Base-by-base conservation (phyloP, 2,888 invertebrate genomes). In the Leucoma salicis region DNA sequence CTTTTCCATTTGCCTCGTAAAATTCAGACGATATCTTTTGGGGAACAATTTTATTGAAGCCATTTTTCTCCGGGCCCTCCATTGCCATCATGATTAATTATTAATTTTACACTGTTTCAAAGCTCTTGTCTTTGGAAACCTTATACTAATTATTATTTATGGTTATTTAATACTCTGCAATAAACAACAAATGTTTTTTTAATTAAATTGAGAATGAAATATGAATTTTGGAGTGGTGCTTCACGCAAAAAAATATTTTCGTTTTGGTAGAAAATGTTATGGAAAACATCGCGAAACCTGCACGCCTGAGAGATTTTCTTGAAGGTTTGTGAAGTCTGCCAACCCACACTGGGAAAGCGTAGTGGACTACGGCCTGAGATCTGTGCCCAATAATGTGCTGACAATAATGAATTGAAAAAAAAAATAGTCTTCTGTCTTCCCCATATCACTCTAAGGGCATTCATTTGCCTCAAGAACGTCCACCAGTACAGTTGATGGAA, bases 31-130 rank as follows among this genome's bases (percentile, higher is more conserved):
- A 13, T 14, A 27, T 34, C 14, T 35, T 35, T 15, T 2, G 2
- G 13, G 6, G 15, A 16, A 25, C 15, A 35, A 13, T 31, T 42
- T 46, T 16, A 11, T 25, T 46, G 31, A 14, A 12, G 13, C 35
- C 42, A 35, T 37, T 44, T 42, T 18, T 34, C 38, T 16, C 13
- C 10, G 10, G 3, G 13, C 34, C 37, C 29, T 16, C 14, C 38
- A 35, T 15, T 5, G 8, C 32, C 39, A 44, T 39, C 38, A 38
- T 42, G 39, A 60, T 57, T 56, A 56, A 57, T 60, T 43, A 39
- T 24, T 54, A 48, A 55, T n/a, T 21, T 21, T 47, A 56, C 46
- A 37, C 41, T 46, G 39, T 39, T 42, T 44, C 44, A 32, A 36
- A 38, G 39, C 35, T 46, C 45, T 35, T 48, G 56, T 55, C 45